phyloP scores from a whole-genome alignment of 64 coral and sea anemone species.

The Trachythela sp. region DNA sequence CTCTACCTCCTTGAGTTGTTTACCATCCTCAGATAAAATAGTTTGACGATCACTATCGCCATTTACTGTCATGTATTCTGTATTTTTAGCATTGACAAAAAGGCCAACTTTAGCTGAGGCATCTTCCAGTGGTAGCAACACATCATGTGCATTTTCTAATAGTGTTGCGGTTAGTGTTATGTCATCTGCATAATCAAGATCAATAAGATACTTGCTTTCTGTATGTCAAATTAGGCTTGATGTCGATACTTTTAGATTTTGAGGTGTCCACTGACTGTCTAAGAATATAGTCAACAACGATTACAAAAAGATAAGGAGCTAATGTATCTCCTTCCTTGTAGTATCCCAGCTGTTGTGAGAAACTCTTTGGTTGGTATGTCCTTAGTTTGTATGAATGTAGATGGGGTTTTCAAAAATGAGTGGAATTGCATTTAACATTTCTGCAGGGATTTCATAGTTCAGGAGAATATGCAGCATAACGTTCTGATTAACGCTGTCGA shows the following conservation, averaged over 20 bases:
- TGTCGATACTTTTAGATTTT: conserved; percentile 31
- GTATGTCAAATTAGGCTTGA: conserved; percentile 41
- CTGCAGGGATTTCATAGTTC: neutral
- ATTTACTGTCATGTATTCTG: conserved; percentile 50
- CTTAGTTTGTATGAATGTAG: neutral
- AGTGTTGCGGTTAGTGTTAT: conserved; percentile 19
- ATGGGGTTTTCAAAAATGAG: neutral
- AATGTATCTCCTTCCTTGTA: neutral
- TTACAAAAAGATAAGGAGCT: neutral
- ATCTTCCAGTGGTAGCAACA: conserved; percentile 22
- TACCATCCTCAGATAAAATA: too few species aligned
- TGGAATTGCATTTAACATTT: neutral
- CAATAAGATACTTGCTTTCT: conserved; percentile 42
- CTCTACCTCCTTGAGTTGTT: too few species aligned
- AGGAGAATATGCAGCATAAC: neutral
- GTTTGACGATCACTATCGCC: conserved; percentile 17
- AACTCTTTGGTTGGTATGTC: neutral
- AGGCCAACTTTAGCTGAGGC: conserved; percentile 33
- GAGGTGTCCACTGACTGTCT: conserved; percentile 26
- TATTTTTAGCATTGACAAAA: conserved; percentile 43
- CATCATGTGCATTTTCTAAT: conserved; percentile 31
- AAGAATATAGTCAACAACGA: neutral
- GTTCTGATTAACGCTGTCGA: neutral
- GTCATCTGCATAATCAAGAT: conserved; percentile 44
- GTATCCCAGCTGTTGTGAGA: neutral